Conservation (phyloP, 2,888 invertebrate genomes). For the Ceratothoa steindachneri region DNA sequence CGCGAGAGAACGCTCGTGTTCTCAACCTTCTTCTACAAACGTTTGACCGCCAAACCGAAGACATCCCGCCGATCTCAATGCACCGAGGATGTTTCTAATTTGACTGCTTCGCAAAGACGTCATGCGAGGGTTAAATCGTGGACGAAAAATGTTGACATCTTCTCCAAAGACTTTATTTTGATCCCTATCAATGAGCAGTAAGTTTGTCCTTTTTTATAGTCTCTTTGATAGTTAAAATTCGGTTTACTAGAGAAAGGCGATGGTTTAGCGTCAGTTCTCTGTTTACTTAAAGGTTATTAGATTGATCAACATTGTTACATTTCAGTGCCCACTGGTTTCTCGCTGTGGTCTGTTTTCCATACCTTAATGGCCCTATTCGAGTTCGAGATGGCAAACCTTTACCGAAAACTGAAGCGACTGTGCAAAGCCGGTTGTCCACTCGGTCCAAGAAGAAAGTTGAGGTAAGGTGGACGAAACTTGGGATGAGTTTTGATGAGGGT, state of each 20-base stretch:
- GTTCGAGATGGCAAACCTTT: constrained; percentile 49
- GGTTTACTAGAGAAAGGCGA: too few species aligned
- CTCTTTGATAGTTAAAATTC: too few species aligned
- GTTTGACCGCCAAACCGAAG: constrained; percentile 74
- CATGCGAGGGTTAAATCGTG: constrained; percentile 88
- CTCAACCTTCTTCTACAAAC: constrained; percentile 93
- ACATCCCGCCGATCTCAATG: constrained; percentile 43
- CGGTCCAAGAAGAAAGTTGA: constrained; percentile 31
- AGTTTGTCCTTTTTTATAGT: constrained; percentile 52
- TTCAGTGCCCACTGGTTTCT: constrained; percentile 87
- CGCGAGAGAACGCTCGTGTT: constrained; percentile 84
- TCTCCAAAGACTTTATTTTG: constrained; percentile 91
- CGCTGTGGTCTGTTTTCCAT: constrained; percentile 92
- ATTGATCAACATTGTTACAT: too few species aligned
- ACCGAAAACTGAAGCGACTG: constrained; percentile 16
- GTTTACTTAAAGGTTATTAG: too few species aligned
- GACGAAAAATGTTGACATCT: constrained; percentile 92
- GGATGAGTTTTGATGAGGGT: too few species aligned
- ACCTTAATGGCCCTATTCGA: constrained; percentile 59
- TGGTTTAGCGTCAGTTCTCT: too few species aligned
- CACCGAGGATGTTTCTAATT: constrained; percentile 61
- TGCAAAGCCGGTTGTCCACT: constrained; percentile 18
- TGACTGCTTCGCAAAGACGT: constrained; percentile 74
- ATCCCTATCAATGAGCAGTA: constrained; percentile 96
- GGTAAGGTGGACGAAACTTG: constrained; percentile 25